Evolutionary conservation across 2,888 invertebrate species (phyloP).

Genomic region (Sipha maydis): DNA sequence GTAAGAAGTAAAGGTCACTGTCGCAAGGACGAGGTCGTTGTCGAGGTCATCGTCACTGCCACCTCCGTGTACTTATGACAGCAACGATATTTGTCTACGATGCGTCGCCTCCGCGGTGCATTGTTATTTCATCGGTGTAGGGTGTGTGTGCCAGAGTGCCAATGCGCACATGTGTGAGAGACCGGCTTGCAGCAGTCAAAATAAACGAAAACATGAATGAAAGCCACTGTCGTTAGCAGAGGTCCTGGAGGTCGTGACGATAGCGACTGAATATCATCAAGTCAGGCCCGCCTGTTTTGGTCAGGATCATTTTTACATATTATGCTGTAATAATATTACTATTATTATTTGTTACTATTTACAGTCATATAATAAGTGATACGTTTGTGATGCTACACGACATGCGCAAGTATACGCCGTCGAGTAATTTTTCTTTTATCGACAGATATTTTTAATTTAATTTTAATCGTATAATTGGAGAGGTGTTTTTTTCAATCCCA

Average conservation of each 20-base stretch:
- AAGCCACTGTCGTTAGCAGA: neutral
- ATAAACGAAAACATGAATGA: slow-evolving; percentile 47
- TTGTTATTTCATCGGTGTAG: slow-evolving; percentile 13
- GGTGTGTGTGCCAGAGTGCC: neutral
- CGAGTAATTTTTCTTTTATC: neutral
- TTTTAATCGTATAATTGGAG: neutral
- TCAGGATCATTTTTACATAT: slow-evolving; percentile 5
- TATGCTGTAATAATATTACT: neutral
- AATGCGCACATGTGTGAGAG: neutral
- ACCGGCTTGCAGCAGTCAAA: slow-evolving; percentile 12
- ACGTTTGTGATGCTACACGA: too few relatives aligned
- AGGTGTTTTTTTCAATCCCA: neutral
- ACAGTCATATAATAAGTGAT: too few relatives aligned
- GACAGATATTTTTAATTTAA: neutral
- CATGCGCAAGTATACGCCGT: neutral
- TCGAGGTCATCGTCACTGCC: neutral
- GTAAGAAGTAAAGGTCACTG: neutral
- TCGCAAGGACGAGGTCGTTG: slow-evolving; percentile 5
- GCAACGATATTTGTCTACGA: neutral
- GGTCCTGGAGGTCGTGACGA: slow-evolving; percentile 46
- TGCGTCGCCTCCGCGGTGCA: neutral
- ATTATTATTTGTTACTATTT: neutral
- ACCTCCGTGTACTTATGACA: neutral
- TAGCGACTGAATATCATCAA: neutral
- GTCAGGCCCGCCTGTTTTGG: neutral